Percentiles rank a stretch among this genome's conserved stretches.
These are phyloP conservation scores for Charadrius vociferus DNA, from an alignment of 2,113 vertebrate genomes.

Conservation along the genomic window DNA sequence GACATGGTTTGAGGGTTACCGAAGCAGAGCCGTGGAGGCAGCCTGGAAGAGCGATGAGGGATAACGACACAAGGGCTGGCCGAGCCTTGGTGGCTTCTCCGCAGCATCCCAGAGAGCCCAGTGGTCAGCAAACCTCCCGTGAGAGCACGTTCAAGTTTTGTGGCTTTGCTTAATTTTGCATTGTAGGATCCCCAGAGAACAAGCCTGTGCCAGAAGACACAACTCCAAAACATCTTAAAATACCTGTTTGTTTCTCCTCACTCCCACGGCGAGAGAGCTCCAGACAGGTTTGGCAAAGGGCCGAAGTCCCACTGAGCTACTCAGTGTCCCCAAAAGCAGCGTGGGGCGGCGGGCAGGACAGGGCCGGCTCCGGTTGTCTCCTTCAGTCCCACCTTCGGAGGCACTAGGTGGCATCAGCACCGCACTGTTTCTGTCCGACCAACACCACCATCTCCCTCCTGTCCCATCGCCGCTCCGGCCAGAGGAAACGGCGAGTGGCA, in stretches of 20 bases:
- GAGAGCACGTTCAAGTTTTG: neutral
- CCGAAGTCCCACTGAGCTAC: neutral
- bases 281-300: neutral
- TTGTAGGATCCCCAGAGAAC: neutral
- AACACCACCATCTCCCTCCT: neutral
- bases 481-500: neutral
- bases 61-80: rapidly evolving
- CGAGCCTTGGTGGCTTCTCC: neutral
- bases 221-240: neutral
- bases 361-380: rapidly evolving
- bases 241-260: neutral
- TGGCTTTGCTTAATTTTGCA: neutral
- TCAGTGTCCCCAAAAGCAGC: rapidly evolving
- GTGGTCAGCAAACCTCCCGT: neutral
- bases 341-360: rapidly evolving
- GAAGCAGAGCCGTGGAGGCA: neutral
- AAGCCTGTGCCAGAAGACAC: neutral
- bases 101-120: neutral
- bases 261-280: neutral
- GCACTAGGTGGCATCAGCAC: neutral
- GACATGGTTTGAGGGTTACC: rapidly evolving
- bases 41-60: neutral
- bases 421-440: neutral
- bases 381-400: neutral
- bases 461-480: neutral